Evolutionary conservation across 2,113 vertebrate species (phyloP), one percentile per base, ranked within the genome.

Genomic region (Ailurus styani): DNA sequence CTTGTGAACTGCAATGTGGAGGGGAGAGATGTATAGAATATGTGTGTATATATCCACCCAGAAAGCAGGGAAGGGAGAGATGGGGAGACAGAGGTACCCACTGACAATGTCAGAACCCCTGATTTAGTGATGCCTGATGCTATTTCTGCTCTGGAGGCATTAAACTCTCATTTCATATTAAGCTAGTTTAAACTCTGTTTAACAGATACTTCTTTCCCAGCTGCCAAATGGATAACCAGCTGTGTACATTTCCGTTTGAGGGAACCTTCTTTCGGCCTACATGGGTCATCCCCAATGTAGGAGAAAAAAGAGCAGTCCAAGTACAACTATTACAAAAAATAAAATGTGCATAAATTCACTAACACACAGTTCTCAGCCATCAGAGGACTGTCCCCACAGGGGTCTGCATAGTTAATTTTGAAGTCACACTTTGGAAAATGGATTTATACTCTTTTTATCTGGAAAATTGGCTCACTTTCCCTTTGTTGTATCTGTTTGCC

Each of bases 11-110:
- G 27, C 9, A 25, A 1, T 4, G 20, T 20, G 11, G 52, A 91
- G 0, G 4, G 27, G 18, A 11, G 31, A 23, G 7, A 29, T 0
- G 0, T 11, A 13, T 2, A 87, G 25, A 37, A 23, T 4, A 12
- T 31, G 11, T 37, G 64, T 6, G 7, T 25, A 0, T 25, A 1
- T 45, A 2, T 0, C 4, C 10, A 52, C 25, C 6, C 34, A 47
- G 73, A 90, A 57, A 31, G 23, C 18, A 29, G 12, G 45, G 45
- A 34, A 42, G 21, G 15, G n/a, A 50, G 10, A n/a, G 64, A 29
- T 13, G 23, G 9, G 25, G 60, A 68, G 25, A 42, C 1, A 50
- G 37, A 40, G 15, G 2, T 7, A 34, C 1, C 27, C 37, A 6
- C 23, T 40, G 42, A 78, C 6, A 10, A 1, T 9, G 12, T 40